Base-by-base conservation (phyloP, 2,888 invertebrate genomes). In the Lasius fuliginosus region DNA sequence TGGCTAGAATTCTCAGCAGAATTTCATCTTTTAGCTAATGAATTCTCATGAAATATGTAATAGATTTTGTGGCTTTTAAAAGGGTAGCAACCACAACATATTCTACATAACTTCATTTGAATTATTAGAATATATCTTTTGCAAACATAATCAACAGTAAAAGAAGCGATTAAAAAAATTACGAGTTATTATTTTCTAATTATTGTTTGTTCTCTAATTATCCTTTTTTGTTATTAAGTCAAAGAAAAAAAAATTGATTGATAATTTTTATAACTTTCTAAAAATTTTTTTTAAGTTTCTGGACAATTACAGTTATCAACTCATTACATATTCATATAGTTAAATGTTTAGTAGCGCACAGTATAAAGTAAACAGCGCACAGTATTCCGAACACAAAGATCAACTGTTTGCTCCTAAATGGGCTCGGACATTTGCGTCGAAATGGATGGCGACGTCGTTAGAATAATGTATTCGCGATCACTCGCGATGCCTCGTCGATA, bases 11-110 rank as follows among this genome's bases (percentile, higher is more conserved):
- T 67, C 36, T 56, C 58, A 23, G 30, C 42, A 56, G 53, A 49
- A 86, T 86, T 77, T 68, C 33, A 58, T 74, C 33, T 9, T 23
- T 18, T 33, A 6, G 40, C 56, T 58, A 65, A 68, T 73, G 36
- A 83, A 60, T 30, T 60, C 56, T 30, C 23, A 0, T 30, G 18
- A 30, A 65, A 83, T 33, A 62, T 49, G 58, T 49, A 75, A 68
- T 36, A 40, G 9, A 65, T 82, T 53, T 23, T n/a, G 18, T 1
- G 1, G 8, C 6, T 71, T 46, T 36, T 2, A 9, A n/a, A 73
- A 49, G 4, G 9, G 60, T 33, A 42, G 12, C 6, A 40, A 33
- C 8, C 15, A 12, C n/a, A 53, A 53, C 12, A 36, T 4, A 3
- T 49, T 11, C 11, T 36, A 46, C 9, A 36, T 46, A 36, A 36